Conservation (phyloP, 2,888 invertebrate species). For the Brachyptera putata region DNA sequence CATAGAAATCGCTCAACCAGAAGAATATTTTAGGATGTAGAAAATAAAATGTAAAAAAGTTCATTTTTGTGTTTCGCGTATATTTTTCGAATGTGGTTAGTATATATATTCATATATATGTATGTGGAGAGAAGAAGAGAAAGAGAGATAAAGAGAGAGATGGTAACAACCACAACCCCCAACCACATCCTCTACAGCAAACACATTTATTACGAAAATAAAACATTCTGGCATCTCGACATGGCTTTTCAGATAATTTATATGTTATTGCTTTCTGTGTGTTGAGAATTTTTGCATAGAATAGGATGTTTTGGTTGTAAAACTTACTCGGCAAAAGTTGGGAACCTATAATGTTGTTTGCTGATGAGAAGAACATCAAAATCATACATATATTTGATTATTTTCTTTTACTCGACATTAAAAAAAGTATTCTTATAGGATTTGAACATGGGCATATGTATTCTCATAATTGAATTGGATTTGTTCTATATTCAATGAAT, state of each 20-base stretch:
- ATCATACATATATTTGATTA: no score
- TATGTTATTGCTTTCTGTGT: conserved; percentile 3
- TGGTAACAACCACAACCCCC: neutral
- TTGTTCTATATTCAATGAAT: no score
- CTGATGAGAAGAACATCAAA: no score
- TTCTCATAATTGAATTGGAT: no score
- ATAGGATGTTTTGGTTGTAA: no score
- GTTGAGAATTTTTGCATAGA: neutral
- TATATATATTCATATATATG: no score
- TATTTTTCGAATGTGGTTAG: no score
- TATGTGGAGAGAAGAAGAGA: no score
- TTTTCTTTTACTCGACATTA: no score
- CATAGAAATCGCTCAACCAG: conserved; percentile 26
- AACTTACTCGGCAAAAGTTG: conserved; percentile 1
- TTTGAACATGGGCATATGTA: no score
- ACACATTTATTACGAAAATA: conserved; percentile 9
- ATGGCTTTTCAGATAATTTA: conserved; percentile 2
- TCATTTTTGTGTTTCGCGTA: conserved; percentile 9
- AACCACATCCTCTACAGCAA: conserved; percentile 9
- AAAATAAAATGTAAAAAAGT: conserved; percentile 8
- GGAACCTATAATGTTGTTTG: no score
- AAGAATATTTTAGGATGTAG: conserved; percentile 12
- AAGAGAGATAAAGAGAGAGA: neutral
- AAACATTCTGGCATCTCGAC: conserved; percentile 9
- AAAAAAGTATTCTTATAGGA: no score